Conservation (phyloP, 2,113 vertebrate genomes). For the Neodon shergylaensis region DNA sequence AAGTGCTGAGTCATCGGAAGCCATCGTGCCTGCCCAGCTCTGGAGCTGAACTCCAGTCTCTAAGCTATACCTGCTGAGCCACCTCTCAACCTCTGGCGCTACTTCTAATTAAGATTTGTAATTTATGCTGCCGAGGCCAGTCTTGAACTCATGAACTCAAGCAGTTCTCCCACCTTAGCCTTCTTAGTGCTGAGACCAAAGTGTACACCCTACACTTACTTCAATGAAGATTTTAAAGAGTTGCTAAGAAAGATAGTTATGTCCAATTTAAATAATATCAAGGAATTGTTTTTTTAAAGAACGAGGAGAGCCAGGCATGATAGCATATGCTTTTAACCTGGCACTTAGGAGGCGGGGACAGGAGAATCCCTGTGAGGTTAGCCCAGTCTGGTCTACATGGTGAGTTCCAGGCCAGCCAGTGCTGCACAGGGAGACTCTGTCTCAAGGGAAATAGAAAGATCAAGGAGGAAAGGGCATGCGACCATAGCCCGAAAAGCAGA, state of each 20-base stretch:
- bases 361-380: not conserved
- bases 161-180: not conserved
- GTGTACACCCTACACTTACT: not conserved
- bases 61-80: not conserved
- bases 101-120: constrained; percentile 13
- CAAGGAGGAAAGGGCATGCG: not conserved
- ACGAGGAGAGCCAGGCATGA: not conserved
- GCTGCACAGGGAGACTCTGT: not conserved
- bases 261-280: not conserved
- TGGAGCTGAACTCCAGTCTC: not conserved
- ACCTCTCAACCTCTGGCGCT: not conserved
- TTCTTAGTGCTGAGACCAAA: not conserved
- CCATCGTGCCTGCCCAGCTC: not conserved
- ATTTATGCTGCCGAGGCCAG: not conserved
- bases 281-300: not conserved
- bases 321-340: not conserved
- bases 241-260: not conserved
- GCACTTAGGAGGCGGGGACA: not conserved
- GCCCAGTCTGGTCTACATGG: not conserved
- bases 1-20: not conserved
- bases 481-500: not conserved
- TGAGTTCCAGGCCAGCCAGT: not conserved
- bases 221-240: not conserved
- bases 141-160: not conserved
- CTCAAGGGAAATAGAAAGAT: not conserved